phyloP scores from a whole-genome alignment of 2,113 vertebrate species.

The Notothenia coriiceps region DNA sequence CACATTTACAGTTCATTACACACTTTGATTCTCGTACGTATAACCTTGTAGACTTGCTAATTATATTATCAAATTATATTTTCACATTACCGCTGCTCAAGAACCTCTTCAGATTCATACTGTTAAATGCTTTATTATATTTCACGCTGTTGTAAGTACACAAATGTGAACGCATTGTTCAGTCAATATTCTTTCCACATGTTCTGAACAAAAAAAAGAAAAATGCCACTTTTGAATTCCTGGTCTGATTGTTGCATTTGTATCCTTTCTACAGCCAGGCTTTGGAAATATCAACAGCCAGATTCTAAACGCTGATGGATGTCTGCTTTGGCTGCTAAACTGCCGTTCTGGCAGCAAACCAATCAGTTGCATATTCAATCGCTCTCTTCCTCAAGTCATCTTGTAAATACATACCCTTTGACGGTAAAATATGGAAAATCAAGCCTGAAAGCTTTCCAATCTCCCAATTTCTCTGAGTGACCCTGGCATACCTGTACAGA shows the following conservation, averaged over 20 bases:
- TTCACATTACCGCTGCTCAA: background rate
- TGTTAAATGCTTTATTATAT: background rate
- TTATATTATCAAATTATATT: background rate
- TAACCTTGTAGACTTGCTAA: background rate
- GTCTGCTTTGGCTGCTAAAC: slow-evolving; percentile 42
- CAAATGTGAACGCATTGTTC: background rate
- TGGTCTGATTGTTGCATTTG: slow-evolving; percentile 40
- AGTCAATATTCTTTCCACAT: background rate
- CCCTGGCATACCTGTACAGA: background rate
- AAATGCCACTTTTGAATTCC: background rate
- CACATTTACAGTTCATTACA: too few relatives aligned
- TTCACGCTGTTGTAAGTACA: background rate
- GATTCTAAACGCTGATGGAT: slow-evolving; percentile 48
- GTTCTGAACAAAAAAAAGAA: background rate
- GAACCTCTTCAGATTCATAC: background rate
- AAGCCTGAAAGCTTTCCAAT: slow-evolving; percentile 18
- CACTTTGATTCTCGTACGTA: too few relatives aligned
- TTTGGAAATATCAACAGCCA: slow-evolving; percentile 42
- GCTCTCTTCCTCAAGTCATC: slow-evolving; percentile 34
- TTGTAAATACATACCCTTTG: slow-evolving; percentile 23
- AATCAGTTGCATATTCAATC: slow-evolving; percentile 13
- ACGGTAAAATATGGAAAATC: slow-evolving; percentile 18
- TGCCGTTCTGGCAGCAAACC: slow-evolving; percentile 51
- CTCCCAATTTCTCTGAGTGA: background rate
- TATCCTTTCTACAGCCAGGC: slow-evolving; percentile 25